phyloP scores from a whole-genome alignment of 2,888 invertebrate species.

The Scrobipalpa atriplicella region DNA sequence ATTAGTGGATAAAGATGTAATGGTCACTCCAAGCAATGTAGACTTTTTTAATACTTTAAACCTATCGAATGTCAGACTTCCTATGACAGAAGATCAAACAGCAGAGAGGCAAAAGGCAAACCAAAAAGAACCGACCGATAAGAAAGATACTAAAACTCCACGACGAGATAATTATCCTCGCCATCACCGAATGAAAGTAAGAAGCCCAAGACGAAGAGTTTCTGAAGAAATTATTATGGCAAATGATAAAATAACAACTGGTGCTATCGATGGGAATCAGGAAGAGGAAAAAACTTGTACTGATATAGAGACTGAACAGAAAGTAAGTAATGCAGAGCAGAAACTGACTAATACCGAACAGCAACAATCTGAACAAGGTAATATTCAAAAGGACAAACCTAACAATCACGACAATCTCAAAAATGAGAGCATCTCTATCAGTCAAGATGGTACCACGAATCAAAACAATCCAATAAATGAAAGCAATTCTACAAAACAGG shows the following conservation, averaged over 20 bases:
- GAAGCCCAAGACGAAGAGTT: constrained; percentile 63
- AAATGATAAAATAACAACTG: constrained; percentile 39
- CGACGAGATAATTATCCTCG: constrained; percentile 54
- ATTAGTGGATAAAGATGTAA: constrained; percentile 55
- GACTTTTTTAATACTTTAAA: constrained; percentile 46
- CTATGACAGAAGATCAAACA: neutral
- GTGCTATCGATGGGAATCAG: constrained; percentile 53
- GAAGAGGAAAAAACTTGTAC: constrained; percentile 42
- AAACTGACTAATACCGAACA: neutral
- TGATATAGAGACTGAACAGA: neutral
- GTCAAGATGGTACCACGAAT: neutral
- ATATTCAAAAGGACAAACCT: neutral
- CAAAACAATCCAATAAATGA: neutral
- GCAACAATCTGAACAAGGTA: neutral
- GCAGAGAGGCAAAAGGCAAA: neutral
- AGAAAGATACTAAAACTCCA: constrained; percentile 34
- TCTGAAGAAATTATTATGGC: constrained; percentile 41
- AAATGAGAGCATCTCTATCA: neutral
- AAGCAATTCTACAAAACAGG: neutral
- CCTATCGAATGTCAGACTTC: neutral
- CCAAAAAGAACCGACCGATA: constrained; percentile 16
- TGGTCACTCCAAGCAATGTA: constrained; percentile 58
- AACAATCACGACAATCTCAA: neutral
- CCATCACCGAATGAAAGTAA: constrained; percentile 66
- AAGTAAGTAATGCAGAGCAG: neutral